Conservation (phyloP, 2,113 vertebrate genomes). For the Syngnathus floridae region DNA sequence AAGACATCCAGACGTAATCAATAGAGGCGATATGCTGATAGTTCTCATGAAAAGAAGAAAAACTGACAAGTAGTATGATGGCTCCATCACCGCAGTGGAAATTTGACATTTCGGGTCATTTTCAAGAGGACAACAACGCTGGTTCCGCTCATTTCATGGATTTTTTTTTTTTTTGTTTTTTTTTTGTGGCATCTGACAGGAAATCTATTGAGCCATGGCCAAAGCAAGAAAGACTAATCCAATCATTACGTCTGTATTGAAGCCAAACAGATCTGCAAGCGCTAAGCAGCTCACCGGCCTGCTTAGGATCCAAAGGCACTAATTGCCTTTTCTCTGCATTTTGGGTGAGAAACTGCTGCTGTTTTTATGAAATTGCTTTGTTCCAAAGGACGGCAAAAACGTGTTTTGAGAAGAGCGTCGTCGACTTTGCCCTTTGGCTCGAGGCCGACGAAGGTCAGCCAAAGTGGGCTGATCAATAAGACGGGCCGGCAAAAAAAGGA, state of each 20-base stretch:
- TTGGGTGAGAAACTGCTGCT: too few species aligned
- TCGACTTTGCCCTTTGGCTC: background rate
- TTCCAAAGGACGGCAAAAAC: too few species aligned
- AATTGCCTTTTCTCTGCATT: too few species aligned
- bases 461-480: conserved; percentile 1
- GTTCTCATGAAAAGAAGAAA: conserved; percentile 49
- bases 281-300: conserved; percentile 31
- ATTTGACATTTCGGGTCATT: background rate
- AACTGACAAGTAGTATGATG: conserved; percentile 18
- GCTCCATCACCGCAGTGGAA: background rate
- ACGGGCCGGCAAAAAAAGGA: background rate
- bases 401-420: too few species aligned
- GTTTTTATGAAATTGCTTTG: too few species aligned
- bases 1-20: conserved; percentile 69
- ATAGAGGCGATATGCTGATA: conserved; percentile 64
- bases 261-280: conserved; percentile 44
- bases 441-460: background rate
- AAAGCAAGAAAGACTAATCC: conserved; percentile 55
- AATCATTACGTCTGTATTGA: conserved; percentile 59
- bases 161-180: too few species aligned
- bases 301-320: conserved; percentile 1
- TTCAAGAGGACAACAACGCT: background rate
- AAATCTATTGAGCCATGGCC: conserved; percentile 57
- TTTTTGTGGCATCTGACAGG: conserved; percentile 49
- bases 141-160: conserved; percentile 6